These are phyloP conservation scores for Arion vulgaris DNA, from an alignment of 1,140 invertebrate species.

Conservation along the genomic window DNA sequence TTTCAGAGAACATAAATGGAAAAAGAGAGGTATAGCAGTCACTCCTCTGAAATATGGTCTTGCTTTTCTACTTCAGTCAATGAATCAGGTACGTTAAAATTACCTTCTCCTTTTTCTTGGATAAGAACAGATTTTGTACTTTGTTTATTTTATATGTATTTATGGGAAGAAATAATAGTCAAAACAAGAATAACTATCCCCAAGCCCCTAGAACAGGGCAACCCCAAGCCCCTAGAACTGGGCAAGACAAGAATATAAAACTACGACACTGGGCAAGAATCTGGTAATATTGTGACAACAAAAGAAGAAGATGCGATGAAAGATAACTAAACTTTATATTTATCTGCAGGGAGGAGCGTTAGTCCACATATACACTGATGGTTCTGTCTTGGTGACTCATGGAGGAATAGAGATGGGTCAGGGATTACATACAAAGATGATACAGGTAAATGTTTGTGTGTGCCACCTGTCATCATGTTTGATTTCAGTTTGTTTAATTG, in stretches of 20 bases:
- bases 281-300: too few relatives aligned
- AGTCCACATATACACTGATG: slow-evolving; percentile 91
- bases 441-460: slow-evolving; percentile 49
- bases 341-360: slow-evolving; percentile 80
- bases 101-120: too few relatives aligned
- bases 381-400: slow-evolving; percentile 91
- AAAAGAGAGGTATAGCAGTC: slow-evolving; percentile 88
- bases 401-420: slow-evolving; percentile 97
- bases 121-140: too few relatives aligned
- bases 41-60: slow-evolving; percentile 94
- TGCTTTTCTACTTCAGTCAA: slow-evolving; percentile 83
- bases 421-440: slow-evolving; percentile 75
- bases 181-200: too few relatives aligned
- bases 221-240: too few relatives aligned
- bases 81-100: slow-evolving; percentile 84
- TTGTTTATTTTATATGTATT: too few relatives aligned
- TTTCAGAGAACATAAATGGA: slow-evolving; percentile 83
- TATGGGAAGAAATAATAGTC: too few relatives aligned
- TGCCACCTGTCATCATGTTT: background rate
- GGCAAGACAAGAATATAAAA: too few relatives aligned
- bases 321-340: background rate
- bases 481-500: background rate
- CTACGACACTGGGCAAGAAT: too few relatives aligned
- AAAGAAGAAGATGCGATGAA: too few relatives aligned
- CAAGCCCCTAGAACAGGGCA: too few relatives aligned